Conservation (phyloP, 2,113 vertebrate genomes). For the Lophius piscatorius region DNA sequence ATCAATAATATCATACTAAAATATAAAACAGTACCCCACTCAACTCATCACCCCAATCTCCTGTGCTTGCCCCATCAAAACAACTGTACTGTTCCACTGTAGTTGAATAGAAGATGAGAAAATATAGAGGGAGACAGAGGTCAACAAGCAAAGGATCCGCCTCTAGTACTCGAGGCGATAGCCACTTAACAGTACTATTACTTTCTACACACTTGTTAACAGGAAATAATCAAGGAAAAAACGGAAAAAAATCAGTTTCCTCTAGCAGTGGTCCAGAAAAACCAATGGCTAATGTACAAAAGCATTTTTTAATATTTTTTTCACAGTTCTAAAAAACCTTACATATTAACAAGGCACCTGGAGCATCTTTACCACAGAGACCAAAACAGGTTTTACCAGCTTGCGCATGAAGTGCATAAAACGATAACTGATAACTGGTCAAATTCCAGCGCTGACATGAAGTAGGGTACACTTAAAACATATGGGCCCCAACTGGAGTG, state of each 20-base stretch:
- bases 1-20: no score
- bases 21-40: no score
- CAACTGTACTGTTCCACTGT: no score
- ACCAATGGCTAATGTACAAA: neutral
- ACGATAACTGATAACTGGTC: slow-evolving; percentile 22
- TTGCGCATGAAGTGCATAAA: neutral
- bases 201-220: slow-evolving; percentile 18
- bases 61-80: no score
- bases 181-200: neutral
- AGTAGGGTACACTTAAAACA: slow-evolving; percentile 24
- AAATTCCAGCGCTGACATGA: slow-evolving; percentile 40
- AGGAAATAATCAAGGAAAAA: slow-evolving; percentile 42
- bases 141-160: slow-evolving; percentile 20
- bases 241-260: slow-evolving; percentile 36
- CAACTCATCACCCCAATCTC: no score
- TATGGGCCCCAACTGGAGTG: slow-evolving; percentile 17
- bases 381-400: neutral
- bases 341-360: slow-evolving; percentile 5
- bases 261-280: slow-evolving; percentile 5
- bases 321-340: neutral
- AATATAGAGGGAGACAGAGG: slow-evolving; percentile 27
- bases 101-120: no score
- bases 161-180: neutral
- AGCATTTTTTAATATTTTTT: neutral
- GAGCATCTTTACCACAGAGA: neutral